phyloP scores from a whole-genome alignment of 2,113 vertebrate species.

The Salvelinus sp. region DNA sequence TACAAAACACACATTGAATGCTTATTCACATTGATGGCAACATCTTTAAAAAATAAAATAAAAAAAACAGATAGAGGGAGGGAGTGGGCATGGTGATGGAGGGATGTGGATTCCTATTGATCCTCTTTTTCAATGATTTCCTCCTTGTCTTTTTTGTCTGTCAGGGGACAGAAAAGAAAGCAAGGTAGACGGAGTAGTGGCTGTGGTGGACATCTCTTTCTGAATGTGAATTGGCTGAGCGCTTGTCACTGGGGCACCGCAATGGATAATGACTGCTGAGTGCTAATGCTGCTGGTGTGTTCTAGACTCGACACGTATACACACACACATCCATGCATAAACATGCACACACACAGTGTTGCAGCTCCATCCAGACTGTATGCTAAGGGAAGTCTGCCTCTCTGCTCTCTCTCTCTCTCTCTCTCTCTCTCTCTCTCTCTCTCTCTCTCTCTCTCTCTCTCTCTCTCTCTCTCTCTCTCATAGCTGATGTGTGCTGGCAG shows the following conservation, averaged over 20 bases:
- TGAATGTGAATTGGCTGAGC: conserved; percentile 66
- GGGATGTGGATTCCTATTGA: conserved; percentile 51
- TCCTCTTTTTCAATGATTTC: conserved; percentile 68
- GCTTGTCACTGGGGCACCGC: conserved; percentile 56
- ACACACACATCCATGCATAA: neutral
- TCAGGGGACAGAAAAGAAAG: conserved; percentile 47
- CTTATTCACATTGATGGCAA: conserved; percentile 3
- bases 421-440: conserved; percentile 18
- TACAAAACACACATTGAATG: neutral
- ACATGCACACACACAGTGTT: neutral
- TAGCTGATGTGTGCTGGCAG: conserved; percentile 58
- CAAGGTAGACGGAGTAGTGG: conserved; percentile 44
- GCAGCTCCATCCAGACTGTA: no score
- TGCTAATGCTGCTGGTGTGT: conserved; percentile 41
- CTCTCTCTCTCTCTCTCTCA: conserved; percentile 19
- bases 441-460: conserved; percentile 18
- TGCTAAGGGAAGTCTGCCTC: neutral
- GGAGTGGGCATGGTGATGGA: conserved; percentile 34
- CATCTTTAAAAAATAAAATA: no score
- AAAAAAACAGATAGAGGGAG: conserved; percentile 11
- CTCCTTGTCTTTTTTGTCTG: conserved; percentile 40
- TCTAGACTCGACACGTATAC: neutral
- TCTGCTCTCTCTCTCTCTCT: neutral
- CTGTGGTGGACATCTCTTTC: conserved; percentile 54
- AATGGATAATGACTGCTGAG: conserved; percentile 63